These are phyloP conservation scores for Cygnus atratus DNA, from an alignment of 2,113 vertebrate species.

Conservation along the genomic window DNA sequence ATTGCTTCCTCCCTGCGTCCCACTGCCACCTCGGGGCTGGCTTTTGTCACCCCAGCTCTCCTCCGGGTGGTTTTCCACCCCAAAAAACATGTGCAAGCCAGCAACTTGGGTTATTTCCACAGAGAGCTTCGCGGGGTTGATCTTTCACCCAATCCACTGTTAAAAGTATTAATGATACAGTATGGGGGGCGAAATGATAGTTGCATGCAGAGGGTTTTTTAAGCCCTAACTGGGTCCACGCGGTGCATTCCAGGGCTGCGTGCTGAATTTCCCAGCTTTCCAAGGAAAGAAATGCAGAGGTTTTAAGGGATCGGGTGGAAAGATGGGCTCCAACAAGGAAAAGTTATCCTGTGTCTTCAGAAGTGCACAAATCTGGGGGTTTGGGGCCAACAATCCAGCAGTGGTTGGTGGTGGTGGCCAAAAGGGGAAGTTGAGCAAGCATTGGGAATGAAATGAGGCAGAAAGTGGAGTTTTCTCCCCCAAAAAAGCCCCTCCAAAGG, in stretches of 20 bases:
- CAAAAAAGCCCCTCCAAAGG: background rate
- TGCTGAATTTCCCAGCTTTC: background rate
- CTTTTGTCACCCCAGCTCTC: background rate
- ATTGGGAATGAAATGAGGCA: accelerated
- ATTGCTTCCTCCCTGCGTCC: background rate
- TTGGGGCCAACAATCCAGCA: background rate
- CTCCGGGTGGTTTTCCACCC: background rate
- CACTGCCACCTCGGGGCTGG: background rate
- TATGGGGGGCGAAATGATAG: background rate
- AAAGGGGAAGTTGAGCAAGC: accelerated
- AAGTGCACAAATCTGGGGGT: no score
- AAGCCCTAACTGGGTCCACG: background rate
- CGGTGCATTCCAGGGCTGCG: accelerated
- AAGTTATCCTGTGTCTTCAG: background rate
- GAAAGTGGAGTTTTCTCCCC: background rate
- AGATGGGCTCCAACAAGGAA: accelerated
- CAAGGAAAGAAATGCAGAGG: background rate
- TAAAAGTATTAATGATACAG: background rate
- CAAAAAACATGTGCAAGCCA: background rate
- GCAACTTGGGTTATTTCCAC: background rate
- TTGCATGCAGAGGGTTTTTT: background rate
- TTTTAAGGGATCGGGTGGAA: accelerated
- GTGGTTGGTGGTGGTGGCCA: accelerated
- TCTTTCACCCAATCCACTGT: background rate
- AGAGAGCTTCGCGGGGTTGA: background rate